phyloP scores from a whole-genome alignment of 2,113 vertebrate species.

The Oenanthe melanoleuca region DNA sequence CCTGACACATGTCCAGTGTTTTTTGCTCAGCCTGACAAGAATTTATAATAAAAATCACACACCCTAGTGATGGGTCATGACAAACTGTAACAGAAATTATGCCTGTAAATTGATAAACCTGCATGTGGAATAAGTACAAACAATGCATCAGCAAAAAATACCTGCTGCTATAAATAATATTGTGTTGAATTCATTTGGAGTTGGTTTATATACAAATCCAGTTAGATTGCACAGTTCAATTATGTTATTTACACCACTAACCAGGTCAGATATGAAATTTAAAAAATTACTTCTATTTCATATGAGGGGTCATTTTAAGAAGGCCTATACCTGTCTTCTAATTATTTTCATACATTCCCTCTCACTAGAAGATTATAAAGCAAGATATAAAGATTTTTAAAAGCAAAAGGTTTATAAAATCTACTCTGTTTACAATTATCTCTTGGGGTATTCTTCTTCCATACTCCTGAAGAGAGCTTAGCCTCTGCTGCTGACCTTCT shows the following conservation, averaged over 20 bases:
- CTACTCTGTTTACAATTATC: background rate
- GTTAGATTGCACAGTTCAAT: background rate
- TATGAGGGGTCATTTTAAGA: background rate
- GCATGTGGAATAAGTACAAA: background rate
- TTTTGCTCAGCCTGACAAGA: background rate
- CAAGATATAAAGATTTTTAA: background rate
- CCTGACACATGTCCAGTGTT: background rate
- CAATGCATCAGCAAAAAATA: background rate
- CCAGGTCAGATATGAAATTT: background rate
- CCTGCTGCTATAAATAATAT: background rate
- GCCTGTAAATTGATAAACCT: background rate
- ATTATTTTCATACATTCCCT: background rate
- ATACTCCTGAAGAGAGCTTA: background rate
- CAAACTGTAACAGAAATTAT: background rate
- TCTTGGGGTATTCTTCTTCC: background rate
- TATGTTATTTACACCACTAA: background rate
- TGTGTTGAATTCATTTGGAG: background rate
- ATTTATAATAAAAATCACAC: background rate
- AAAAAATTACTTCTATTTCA: background rate
- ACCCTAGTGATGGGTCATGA: fast-evolving
- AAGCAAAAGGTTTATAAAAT: background rate
- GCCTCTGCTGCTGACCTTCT: background rate
- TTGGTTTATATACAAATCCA: background rate
- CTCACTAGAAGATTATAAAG: background rate
- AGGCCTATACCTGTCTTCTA: background rate